Percentiles rank a stretch among this genome's conserved stretches.
Evolutionary conservation across 2,797 vertebrate species (phyloP).

Genomic region (Acomys russatus): DNA sequence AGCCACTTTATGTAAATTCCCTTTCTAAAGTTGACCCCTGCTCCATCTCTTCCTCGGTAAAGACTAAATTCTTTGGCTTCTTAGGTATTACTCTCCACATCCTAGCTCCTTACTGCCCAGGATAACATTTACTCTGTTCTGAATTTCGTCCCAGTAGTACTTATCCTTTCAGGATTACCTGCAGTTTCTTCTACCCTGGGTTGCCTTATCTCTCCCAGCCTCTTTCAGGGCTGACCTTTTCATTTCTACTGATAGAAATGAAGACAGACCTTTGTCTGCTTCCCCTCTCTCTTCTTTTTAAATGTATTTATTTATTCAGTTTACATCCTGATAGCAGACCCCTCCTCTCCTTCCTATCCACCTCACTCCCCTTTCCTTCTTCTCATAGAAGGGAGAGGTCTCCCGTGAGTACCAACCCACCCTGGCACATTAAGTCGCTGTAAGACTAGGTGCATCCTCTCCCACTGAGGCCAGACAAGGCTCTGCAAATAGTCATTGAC

Average conservation of each 20-base stretch:
- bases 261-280: background rate
- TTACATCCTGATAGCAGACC: too few species aligned
- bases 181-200: background rate
- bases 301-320: too few species aligned
- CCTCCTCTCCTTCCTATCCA: too few species aligned
- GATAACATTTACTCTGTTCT: background rate
- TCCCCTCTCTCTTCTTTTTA: background rate
- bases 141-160: background rate
- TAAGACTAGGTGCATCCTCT: too few species aligned
- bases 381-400: too few species aligned
- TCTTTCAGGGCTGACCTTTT: background rate
- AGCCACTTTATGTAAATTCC: background rate
- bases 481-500: background rate
- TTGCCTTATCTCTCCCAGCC: background rate
- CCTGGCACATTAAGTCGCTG: too few species aligned
- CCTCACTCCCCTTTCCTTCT: too few species aligned
- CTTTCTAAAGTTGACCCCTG: background rate
- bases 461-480: too few species aligned
- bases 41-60: background rate
- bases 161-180: background rate
- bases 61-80: background rate
- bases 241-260: background rate
- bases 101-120: background rate
- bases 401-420: too few species aligned
- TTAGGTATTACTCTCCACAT: too few species aligned